Conservation (phyloP, 2,797 vertebrate genomes). For the Mormyrops boulengeri region DNA sequence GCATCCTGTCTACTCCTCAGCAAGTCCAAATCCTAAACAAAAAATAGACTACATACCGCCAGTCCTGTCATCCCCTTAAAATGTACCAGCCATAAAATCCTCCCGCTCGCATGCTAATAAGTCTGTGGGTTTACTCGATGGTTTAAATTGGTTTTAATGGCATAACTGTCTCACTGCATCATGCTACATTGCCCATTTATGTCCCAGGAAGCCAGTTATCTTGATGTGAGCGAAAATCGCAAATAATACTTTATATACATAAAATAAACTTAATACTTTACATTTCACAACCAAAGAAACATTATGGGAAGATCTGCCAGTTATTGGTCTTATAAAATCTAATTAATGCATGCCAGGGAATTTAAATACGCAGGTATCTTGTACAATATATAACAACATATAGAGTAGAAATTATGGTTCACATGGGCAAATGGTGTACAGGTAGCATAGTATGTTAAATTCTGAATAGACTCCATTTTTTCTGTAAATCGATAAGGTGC, state of each 20-base stretch:
- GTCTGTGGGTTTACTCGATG: background rate
- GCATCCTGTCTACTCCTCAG: background rate
- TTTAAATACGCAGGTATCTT: background rate
- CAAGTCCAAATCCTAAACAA: constrained; percentile 5
- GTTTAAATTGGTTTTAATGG: constrained; percentile 1
- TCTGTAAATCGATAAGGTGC: background rate
- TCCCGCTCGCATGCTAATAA: background rate
- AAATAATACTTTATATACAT: background rate
- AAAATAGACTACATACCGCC: background rate
- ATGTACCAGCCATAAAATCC: background rate
- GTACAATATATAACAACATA: background rate
- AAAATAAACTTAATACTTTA: background rate
- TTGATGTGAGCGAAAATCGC: background rate
- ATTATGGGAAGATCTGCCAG: background rate
- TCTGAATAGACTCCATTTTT: background rate
- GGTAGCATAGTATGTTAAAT: background rate
- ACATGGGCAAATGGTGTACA: background rate
- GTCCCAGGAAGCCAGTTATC: background rate
- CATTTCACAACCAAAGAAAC: background rate
- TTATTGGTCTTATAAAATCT: background rate
- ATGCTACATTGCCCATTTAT: background rate
- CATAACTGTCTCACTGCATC: background rate
- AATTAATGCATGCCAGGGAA: background rate
- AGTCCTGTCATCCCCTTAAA: background rate
- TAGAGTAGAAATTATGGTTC: background rate